Evolutionary conservation across 2,113 vertebrate genomes (phyloP), one percentile per base, ranked within the genome.

Genomic region (Oreocharis arfaki): DNA sequence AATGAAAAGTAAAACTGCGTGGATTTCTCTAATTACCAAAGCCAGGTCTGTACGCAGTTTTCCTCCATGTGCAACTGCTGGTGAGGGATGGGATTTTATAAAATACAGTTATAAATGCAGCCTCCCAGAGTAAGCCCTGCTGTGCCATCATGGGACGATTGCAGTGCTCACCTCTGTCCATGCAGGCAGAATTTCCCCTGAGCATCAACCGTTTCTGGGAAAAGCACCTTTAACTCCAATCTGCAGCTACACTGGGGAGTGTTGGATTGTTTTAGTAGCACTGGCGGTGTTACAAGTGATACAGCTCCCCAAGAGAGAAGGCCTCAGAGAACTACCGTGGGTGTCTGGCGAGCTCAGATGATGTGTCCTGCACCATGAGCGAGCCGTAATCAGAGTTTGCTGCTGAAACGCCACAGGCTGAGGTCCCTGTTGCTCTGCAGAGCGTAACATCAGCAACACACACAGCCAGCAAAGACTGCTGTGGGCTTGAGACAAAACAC

Each of bases 401-500:
- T 84, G 61, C 57, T 84, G 59, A 63, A 86, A 84, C 0, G 0
- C n/a, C 75, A 32, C 80, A 78, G 60, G 27, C n/a, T 39, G 57
- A 90, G 59, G 39, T 92, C 44, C 55, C 55, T 1, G 1, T 8
- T 77, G 50, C 75, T 23, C 52, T 90, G 79, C 52, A 91, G 67
- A 90, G 47, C 13, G 13, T n/a, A 86, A 83, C 0, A 0, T 52
- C 85, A 92, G 70, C 82, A 93, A 70, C 60, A 84, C 86, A 71
- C 9, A 59, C 46, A 87, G 67, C 46, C 91, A 84, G 87, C 60
- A 75, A 67, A 63, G 79, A 71, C 4, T 84, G 56, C 80, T 79
- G 42, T 37, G 67, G 57, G 46, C 37, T 84, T 89, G 78, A 96
- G 74, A 85, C 32, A 76, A 91, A 97, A 93, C 49, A 93, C 87